Evolutionary conservation across 2,797 vertebrate genomes (phyloP), one percentile per base, ranked within the genome.

Genomic region (Euphonia xanthogaster): DNA sequence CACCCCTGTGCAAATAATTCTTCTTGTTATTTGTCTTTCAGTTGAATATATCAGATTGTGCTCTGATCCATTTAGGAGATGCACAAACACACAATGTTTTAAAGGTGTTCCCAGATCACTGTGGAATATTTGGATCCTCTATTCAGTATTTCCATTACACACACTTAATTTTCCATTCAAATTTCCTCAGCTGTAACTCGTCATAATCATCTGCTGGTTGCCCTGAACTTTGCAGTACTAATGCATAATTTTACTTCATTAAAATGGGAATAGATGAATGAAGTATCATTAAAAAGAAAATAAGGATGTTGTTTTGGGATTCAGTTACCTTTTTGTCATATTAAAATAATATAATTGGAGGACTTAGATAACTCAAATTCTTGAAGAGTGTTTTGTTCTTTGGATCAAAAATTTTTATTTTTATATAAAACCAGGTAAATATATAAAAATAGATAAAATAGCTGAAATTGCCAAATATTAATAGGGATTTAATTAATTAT

Each of bases 181-280:
- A 71, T 91, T 77, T 55, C 62, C 60, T 54, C 70, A 93, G 80
- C 62, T 94, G 66, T 79, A 84, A 47, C 33, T 89, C 22, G 22
- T 71, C 91, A 74, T 48, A 82, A 4, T 87, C 55, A 73, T 57
- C 71, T 60, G 23, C 55, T 66, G 65, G 33, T 48, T 93, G 71
- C 81, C 62, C 44, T 55, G 28, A 89, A 62, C 25, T 24, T 79
- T 71, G 60, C 53, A 86, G 48, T 11, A 67, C 12, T 66, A 74
- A 53, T 18, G 44, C 44, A 67, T 55, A 66, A 51, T 35, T 79
- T 91, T 58, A 77, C 18, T 80, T 89, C 23, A 80, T 68, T 65
- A 57, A 82, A 88, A 85, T 40, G 23, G 51, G 71, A 85, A 58
- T 53, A 12, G 39, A 19, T 42, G 3, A 76, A 76, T 63, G 2